A percentile compares a stretch with the other conserved stretches of the same genome.
Conservation (phyloP, 2,888 invertebrate species). For the Synanthedon andrenaeformis region DNA sequence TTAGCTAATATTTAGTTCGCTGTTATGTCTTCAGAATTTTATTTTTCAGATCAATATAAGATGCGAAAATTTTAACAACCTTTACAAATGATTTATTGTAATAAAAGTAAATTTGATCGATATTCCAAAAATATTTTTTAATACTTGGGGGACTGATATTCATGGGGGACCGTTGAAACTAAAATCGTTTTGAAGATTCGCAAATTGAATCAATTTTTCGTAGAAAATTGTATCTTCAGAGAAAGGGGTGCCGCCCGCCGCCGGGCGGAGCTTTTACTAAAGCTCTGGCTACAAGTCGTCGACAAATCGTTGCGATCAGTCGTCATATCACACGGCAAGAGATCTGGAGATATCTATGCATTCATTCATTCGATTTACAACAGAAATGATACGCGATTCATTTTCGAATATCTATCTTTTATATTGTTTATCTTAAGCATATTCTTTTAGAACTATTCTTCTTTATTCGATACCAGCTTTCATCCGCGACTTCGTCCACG, state of each 20-base stretch:
- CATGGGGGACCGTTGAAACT: conserved; percentile 12
- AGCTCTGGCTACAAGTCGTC: neutral
- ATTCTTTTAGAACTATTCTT: too few relatives aligned
- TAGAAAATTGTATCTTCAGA: conserved; percentile 37
- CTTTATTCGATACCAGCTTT: too few relatives aligned
- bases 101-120: neutral
- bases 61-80: too few relatives aligned
- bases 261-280: neutral
- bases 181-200: conserved; percentile 45
- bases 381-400: neutral
- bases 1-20: too few relatives aligned
- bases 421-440: too few relatives aligned
- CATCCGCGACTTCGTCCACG: too few relatives aligned
- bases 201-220: conserved; percentile 57
- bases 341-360: neutral
- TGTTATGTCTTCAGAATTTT: too few relatives aligned
- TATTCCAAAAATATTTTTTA: neutral
- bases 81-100: too few relatives aligned
- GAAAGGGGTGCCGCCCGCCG: conserved; percentile 3
- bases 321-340: neutral
- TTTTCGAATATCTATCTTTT: too few relatives aligned
- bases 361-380: neutral
- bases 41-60: too few relatives aligned
- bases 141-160: conserved; percentile 7
- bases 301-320: neutral